Percentiles rank a stretch among this genome's conserved stretches.
These are phyloP conservation scores for Drosophila yakuba DNA, from an alignment of 1,140 invertebrate species.

Conservation along the genomic window DNA sequence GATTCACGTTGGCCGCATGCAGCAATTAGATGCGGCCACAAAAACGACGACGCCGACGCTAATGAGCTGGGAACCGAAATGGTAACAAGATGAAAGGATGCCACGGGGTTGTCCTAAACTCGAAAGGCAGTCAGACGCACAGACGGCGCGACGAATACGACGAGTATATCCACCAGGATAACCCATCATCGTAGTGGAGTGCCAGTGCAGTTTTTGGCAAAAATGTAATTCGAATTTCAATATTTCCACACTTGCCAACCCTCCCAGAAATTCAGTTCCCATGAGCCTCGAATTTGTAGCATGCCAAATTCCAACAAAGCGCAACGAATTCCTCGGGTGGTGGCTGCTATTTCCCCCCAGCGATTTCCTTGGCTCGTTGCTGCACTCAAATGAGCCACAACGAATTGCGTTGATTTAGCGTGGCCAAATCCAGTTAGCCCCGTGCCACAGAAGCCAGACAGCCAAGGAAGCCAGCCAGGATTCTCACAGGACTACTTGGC, in stretches of 20 bases:
- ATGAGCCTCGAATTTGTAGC: slow-evolving; percentile 73
- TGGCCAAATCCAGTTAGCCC: slow-evolving; percentile 81
- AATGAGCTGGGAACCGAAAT: slow-evolving; percentile 74
- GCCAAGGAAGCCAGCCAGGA: slow-evolving; percentile 34
- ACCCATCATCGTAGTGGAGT: slow-evolving; percentile 46
- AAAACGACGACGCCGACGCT: slow-evolving; percentile 67
- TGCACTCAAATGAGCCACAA: slow-evolving; percentile 78
- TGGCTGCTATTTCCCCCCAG: slow-evolving; percentile 21
- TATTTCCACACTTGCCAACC: slow-evolving; percentile 57
- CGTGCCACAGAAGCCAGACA: slow-evolving; percentile 58
- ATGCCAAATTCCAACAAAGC: slow-evolving; percentile 76
- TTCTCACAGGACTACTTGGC: slow-evolving; percentile 65
- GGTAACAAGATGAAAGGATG: slow-evolving; percentile 37
- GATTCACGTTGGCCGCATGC: slow-evolving; percentile 60
- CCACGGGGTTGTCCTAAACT: slow-evolving; percentile 4
- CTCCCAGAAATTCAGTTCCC: slow-evolving; percentile 53
- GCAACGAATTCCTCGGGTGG: slow-evolving; percentile 73
- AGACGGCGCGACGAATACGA: slow-evolving; percentile 56
- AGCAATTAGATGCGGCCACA: slow-evolving; percentile 76
- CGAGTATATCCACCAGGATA: slow-evolving; percentile 15
- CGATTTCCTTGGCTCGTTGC: slow-evolving; percentile 48
- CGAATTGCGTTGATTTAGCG: slow-evolving; percentile 79
- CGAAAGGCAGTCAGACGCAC: slow-evolving; percentile 20
- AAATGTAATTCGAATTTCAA: slow-evolving; percentile 83
- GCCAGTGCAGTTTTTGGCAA: slow-evolving; percentile 40